Evolutionary conservation across 2,888 invertebrate species (phyloP).

Genomic region (Cataglyphis altisquamis): DNA sequence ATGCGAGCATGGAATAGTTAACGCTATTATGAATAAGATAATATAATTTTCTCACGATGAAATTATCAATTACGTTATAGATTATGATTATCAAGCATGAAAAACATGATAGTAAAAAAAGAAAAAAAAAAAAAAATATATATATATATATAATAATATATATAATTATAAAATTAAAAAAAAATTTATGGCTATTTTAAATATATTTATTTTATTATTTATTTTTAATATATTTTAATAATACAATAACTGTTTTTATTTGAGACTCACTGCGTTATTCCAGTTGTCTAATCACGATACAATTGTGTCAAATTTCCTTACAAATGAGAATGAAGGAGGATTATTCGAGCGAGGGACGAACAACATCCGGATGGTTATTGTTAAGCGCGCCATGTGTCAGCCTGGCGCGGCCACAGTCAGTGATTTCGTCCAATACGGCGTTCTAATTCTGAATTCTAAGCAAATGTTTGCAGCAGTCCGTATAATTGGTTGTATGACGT

Average conservation of each 20-base stretch:
- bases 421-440: conserved; percentile 45
- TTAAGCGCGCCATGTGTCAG: conserved; percentile 36
- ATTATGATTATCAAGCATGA: neutral
- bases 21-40: neutral
- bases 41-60: neutral
- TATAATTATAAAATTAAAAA: conserved; percentile 9
- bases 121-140: too few species aligned
- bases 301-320: neutral
- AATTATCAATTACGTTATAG: neutral
- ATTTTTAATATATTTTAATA: too few species aligned
- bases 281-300: neutral
- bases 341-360: conserved; percentile 14
- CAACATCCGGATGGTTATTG: conserved; percentile 32
- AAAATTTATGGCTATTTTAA: neutral
- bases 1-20: neutral
- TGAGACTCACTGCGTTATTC: neutral
- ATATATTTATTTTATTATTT: too few species aligned
- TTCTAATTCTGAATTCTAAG: conserved; percentile 49
- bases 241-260: neutral
- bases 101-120: neutral
- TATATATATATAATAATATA: too few species aligned
- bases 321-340: conserved; percentile 4
- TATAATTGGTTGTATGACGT: conserved; percentile 29
- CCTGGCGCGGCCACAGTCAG: conserved; percentile 36
- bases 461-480: conserved; percentile 47